These are phyloP conservation scores for Atherix ibis DNA, from an alignment of 2,888 invertebrate genomes.

Conservation along the genomic window DNA sequence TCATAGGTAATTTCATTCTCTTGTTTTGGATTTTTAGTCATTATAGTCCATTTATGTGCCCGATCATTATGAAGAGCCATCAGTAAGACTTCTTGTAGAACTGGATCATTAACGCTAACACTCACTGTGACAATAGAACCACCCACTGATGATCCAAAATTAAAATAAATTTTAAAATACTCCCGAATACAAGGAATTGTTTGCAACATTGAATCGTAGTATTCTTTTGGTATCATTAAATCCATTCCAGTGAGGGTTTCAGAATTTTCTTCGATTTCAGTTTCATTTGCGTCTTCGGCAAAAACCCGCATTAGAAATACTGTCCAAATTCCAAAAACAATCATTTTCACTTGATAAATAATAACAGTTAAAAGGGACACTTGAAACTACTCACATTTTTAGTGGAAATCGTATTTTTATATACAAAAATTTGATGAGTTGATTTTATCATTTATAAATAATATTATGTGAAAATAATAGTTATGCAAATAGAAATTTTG, in stretches of 20 bases:
- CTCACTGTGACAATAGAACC: conserved; percentile 10
- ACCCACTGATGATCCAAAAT: conserved; percentile 6
- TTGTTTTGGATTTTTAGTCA: conserved; percentile 8
- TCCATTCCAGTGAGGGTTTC: conserved; percentile 2
- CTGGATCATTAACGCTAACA: conserved; percentile 3
- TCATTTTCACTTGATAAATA: no score
- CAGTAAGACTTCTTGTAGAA: conserved; percentile 6
- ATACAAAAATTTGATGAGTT: no score
- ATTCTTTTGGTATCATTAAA: conserved; percentile 1
- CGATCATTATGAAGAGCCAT: conserved; percentile 7
- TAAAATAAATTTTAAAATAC: conserved; percentile 11
- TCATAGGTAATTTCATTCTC: not conserved
- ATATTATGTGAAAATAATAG: no score
- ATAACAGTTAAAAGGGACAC: no score
- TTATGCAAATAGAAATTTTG: no score
- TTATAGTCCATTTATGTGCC: conserved; percentile 7
- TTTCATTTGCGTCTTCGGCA: not conserved
- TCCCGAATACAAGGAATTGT: conserved; percentile 9
- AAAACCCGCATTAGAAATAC: no score
- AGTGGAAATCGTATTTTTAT: no score
- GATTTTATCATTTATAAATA: no score
- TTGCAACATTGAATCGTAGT: not conserved
- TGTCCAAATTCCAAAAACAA: no score
- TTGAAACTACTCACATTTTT: no score
- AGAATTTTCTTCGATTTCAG: not conserved